Conservation (phyloP, 2,113 vertebrate species). For the Melanerpes aurifrons region DNA sequence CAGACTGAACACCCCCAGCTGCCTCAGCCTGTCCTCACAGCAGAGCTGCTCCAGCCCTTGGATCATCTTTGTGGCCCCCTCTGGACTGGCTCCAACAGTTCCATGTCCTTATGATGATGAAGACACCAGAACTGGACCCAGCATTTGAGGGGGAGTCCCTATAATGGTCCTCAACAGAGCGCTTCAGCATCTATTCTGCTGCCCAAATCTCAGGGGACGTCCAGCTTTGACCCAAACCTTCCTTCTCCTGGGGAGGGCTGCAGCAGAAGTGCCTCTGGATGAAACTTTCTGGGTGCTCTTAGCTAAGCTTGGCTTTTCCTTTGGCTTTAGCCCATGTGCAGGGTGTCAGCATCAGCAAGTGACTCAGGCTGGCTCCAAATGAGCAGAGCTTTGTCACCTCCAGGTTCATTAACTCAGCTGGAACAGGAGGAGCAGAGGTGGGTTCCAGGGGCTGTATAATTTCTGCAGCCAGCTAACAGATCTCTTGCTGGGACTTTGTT, state of each 20-base stretch:
- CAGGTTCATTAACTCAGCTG: not conserved
- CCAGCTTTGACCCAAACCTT: not conserved
- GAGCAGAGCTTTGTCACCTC: not conserved
- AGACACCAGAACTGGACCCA: too few relatives aligned
- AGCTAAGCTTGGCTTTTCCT: not conserved
- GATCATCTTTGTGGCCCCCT: too few relatives aligned
- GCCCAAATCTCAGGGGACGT: not conserved
- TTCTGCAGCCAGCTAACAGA: conserved; percentile 26
- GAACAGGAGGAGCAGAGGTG: not conserved
- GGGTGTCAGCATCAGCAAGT: not conserved
- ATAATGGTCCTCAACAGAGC: not conserved
- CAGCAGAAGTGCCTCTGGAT: not conserved
- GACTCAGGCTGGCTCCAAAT: not conserved
- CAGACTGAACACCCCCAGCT: too few relatives aligned
- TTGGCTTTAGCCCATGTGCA: not conserved
- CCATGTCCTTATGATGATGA: too few relatives aligned
- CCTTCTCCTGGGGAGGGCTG: not conserved
- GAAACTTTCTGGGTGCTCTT: not conserved
- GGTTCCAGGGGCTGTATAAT: not conserved
- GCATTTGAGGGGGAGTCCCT: not conserved
- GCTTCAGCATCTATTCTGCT: not conserved
- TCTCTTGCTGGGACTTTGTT: conserved; percentile 26
- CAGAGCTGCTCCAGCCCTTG: too few relatives aligned
- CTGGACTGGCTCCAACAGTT: too few relatives aligned
- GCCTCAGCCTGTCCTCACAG: too few relatives aligned